These are phyloP conservation scores for Gymnoscelis rufifasciata DNA, from an alignment of 2,888 invertebrate species.

Conservation along the genomic window DNA sequence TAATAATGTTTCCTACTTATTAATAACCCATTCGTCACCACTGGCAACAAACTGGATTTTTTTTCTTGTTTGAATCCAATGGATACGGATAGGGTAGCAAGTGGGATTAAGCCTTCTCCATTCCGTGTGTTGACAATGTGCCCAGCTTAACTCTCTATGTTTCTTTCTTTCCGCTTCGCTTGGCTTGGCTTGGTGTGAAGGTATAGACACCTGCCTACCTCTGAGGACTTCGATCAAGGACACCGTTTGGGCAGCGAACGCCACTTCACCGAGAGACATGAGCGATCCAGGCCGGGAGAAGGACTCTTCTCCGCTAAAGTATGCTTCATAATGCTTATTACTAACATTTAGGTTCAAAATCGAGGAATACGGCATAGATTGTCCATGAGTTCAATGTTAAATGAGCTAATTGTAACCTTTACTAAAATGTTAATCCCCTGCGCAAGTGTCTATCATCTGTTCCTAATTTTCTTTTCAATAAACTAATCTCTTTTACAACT, in stretches of 20 bases:
- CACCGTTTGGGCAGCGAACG: slow-evolving; percentile 84
- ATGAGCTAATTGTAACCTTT: not conserved
- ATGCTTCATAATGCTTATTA: slow-evolving; percentile 46
- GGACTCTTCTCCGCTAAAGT: slow-evolving; percentile 87
- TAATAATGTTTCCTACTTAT: no score
- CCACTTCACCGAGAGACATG: slow-evolving; percentile 85
- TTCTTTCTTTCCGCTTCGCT: slow-evolving; percentile 68
- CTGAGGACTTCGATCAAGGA: slow-evolving; percentile 85
- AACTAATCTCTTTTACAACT: slow-evolving; percentile 7
- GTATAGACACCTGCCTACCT: slow-evolving; percentile 84
- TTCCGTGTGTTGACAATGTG: not conserved
- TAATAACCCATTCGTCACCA: no score
- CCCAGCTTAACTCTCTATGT: slow-evolving; percentile 45
- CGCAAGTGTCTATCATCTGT: slow-evolving; percentile 8
- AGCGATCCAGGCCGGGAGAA: slow-evolving; percentile 81
- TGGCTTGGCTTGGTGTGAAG: slow-evolving; percentile 74
- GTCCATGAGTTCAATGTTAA: no score
- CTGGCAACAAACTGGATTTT: no score
- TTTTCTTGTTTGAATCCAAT: no score
- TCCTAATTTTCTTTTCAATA: slow-evolving; percentile 15
- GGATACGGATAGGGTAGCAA: no score
- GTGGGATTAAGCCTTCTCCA: no score
- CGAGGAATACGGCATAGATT: no score
- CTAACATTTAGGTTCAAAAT: not conserved
- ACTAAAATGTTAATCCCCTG: slow-evolving; percentile 4